A percentile compares a stretch with the other conserved stretches of the same genome.
Evolutionary conservation across 2,113 vertebrate species (phyloP).

Genomic region (Dicaeum eximium): DNA sequence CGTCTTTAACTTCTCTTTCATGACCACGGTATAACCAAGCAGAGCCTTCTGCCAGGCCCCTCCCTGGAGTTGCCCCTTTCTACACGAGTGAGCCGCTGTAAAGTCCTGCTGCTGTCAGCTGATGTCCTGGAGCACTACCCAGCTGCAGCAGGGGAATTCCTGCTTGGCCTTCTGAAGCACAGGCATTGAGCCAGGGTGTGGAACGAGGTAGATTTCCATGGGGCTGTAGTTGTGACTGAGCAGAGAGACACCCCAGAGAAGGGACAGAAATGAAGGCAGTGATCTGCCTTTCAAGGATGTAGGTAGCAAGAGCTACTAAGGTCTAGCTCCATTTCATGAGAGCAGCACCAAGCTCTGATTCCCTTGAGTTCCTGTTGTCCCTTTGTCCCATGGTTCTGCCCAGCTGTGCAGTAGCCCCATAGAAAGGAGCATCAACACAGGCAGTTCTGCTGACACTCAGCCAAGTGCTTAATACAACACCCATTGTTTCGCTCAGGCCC

Average conservation of each 20-base stretch:
- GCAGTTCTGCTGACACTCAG: background rate
- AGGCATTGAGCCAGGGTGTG: background rate
- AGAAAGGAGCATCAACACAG: background rate
- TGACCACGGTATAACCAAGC: background rate
- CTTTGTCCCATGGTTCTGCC: background rate
- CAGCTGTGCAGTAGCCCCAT: background rate
- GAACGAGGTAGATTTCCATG: background rate
- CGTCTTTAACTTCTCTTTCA: background rate
- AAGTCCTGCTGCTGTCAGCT: background rate
- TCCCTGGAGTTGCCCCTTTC: background rate
- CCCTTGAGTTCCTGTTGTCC: background rate
- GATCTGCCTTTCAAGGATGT: background rate
- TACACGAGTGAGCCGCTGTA: background rate
- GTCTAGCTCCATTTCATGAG: background rate
- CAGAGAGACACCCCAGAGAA: background rate
- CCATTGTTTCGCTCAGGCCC: background rate
- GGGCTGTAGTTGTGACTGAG: background rate
- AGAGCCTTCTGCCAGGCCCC: background rate
- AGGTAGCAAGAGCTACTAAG: background rate
- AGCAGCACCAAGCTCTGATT: background rate
- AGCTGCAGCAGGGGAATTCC: background rate
- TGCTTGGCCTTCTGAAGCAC: background rate
- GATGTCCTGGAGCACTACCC: background rate
- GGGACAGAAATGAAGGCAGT: background rate
- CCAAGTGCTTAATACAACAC: background rate